Evolutionary conservation across 2,797 vertebrate species (phyloP).

Genomic region (Sarcophilus harrisii): DNA sequence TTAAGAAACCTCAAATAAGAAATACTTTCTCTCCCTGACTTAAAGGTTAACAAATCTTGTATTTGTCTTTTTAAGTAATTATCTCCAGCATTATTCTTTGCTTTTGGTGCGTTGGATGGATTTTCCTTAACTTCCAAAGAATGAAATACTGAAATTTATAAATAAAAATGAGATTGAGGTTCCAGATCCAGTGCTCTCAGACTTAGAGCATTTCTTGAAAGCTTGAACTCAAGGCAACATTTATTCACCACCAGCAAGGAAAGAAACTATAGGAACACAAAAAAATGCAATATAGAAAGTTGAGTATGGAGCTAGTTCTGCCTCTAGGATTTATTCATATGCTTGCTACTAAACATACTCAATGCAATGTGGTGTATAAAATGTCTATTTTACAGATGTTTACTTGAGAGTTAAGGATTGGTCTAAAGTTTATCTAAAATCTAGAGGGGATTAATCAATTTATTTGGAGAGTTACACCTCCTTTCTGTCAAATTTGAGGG

Average conservation of each 20-base stretch:
- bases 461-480: background rate
- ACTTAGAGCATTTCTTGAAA: background rate
- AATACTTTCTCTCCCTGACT: background rate
- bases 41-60: background rate
- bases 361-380: background rate
- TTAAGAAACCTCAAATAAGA: background rate
- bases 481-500: background rate
- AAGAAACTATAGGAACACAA: background rate
- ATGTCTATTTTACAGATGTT: background rate
- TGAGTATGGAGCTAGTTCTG: background rate
- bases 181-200: background rate
- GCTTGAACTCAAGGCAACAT: background rate
- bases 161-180: background rate
- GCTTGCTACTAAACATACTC: background rate
- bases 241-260: background rate
- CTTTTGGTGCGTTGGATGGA: background rate
- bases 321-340: background rate
- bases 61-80: slow-evolving; percentile 38
- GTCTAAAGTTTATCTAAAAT: background rate
- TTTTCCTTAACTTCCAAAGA: slow-evolving; percentile 19
- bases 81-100: slow-evolving; percentile 17
- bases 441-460: background rate
- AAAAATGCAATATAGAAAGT: background rate
- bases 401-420: background rate
- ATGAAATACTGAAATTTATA: background rate